Evolutionary conservation across 1,140 invertebrate species (phyloP).

Genomic region (Cyclina sinensis): DNA sequence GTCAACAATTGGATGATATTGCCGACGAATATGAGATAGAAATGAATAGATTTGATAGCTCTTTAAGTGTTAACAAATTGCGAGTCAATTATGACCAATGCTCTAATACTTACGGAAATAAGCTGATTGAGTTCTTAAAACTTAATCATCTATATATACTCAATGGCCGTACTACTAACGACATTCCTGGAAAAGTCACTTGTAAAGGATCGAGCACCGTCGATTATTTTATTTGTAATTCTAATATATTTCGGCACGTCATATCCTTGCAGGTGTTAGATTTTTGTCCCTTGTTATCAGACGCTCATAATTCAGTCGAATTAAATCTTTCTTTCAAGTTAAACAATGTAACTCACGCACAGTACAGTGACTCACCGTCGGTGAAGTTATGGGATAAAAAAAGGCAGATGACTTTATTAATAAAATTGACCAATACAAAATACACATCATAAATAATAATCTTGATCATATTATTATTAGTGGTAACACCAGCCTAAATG

Average conservation of each 20-base stretch:
- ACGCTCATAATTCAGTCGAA: too few relatives aligned
- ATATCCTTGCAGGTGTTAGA: too few relatives aligned
- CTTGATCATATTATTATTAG: background rate
- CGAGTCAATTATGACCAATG: background rate
- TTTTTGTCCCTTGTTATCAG: too few relatives aligned
- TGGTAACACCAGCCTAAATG: background rate
- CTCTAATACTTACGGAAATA: background rate
- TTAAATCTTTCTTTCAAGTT: too few relatives aligned
- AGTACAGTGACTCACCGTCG: too few relatives aligned
- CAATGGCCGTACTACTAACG: background rate
- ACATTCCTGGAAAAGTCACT: background rate
- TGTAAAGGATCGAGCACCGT: background rate
- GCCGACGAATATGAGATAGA: background rate
- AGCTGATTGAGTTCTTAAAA: background rate
- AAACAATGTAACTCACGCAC: too few relatives aligned
- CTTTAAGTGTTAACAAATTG: background rate
- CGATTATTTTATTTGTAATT: background rate
- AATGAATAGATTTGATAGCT: background rate
- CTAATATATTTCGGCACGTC: too few relatives aligned
- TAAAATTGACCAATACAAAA: background rate
- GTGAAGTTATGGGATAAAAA: too few relatives aligned
- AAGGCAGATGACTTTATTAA: too few relatives aligned
- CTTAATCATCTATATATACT: background rate
- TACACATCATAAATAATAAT: background rate
- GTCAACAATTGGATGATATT: background rate